phyloP scores from a whole-genome alignment of 2,888 invertebrate species.

The Choristoneura rosaceana region DNA sequence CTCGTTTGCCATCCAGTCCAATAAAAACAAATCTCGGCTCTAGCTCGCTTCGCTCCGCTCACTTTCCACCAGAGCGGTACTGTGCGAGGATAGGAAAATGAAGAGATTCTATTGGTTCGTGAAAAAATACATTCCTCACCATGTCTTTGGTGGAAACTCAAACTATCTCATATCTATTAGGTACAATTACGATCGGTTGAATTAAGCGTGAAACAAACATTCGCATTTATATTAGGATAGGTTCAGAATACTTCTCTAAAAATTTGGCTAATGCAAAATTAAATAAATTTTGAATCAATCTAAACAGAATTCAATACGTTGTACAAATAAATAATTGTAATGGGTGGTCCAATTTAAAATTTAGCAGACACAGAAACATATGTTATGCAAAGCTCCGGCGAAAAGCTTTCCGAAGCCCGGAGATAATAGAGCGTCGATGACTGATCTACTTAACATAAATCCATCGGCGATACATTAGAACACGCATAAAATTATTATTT shows the following conservation, averaged over 20 bases:
- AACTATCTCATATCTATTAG: too few relatives aligned
- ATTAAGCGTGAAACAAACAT: too few relatives aligned
- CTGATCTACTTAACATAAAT: slow-evolving; percentile 50
- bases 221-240: too few relatives aligned
- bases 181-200: too few relatives aligned
- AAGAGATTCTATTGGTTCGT: too few relatives aligned
- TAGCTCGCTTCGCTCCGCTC: too few relatives aligned
- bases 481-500: slow-evolving; percentile 47
- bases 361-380: neutral
- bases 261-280: neutral
- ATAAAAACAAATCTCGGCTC: too few relatives aligned
- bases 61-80: too few relatives aligned
- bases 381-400: slow-evolving; percentile 41
- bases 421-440: slow-evolving; percentile 45
- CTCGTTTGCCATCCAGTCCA: too few relatives aligned
- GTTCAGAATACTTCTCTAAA: neutral
- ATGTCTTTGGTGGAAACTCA: too few relatives aligned
- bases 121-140: too few relatives aligned
- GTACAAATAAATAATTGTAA: slow-evolving; percentile 33
- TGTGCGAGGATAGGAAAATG: too few relatives aligned
- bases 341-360: slow-evolving; percentile 29
- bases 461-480: slow-evolving; percentile 43
- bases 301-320: slow-evolving; percentile 27
- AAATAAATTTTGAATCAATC: neutral
- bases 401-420: slow-evolving; percentile 18